Conservation (phyloP, 2,888 invertebrate species). For the Perizoma affinitatum region DNA sequence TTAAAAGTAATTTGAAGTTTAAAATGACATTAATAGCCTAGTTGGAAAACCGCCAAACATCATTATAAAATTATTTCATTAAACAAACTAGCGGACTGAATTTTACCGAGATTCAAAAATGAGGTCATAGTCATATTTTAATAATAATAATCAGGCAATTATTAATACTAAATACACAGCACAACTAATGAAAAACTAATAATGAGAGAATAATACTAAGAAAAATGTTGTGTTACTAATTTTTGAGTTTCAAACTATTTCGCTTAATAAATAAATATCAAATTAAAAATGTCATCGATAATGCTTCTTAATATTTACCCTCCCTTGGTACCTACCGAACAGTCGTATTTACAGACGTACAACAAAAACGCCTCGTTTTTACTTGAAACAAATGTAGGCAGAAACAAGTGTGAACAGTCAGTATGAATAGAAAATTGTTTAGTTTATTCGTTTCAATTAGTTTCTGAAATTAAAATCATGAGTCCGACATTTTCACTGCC, state of each 20-base stretch:
- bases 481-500: no score
- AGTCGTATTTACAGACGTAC: no score
- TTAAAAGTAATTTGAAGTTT: slow-evolving; percentile 24
- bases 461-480: no score
- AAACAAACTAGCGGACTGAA: slow-evolving; percentile 78
- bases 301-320: no score
- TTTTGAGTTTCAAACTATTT: slow-evolving; percentile 55
- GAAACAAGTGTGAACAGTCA: no score
- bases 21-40: slow-evolving; percentile 39
- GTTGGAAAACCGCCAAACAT: slow-evolving; percentile 53
- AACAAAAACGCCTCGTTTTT: no score
- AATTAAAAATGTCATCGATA: no score
- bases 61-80: slow-evolving; percentile 68
- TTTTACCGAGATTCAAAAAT: slow-evolving; percentile 65
- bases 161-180: slow-evolving; percentile 78
- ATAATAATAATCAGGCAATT: slow-evolving; percentile 58
- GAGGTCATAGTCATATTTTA: slow-evolving; percentile 45
- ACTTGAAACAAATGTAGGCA: no score
- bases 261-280: not conserved
- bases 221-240: slow-evolving; percentile 56
- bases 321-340: no score
- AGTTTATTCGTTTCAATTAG: no score
- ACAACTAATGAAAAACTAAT: slow-evolving; percentile 80
- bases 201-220: slow-evolving; percentile 70
- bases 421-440: no score